Evolutionary conservation across 2,888 invertebrate genomes (phyloP), one percentile per base, ranked within the genome.

Genomic region (Coelopa pilipes): DNA sequence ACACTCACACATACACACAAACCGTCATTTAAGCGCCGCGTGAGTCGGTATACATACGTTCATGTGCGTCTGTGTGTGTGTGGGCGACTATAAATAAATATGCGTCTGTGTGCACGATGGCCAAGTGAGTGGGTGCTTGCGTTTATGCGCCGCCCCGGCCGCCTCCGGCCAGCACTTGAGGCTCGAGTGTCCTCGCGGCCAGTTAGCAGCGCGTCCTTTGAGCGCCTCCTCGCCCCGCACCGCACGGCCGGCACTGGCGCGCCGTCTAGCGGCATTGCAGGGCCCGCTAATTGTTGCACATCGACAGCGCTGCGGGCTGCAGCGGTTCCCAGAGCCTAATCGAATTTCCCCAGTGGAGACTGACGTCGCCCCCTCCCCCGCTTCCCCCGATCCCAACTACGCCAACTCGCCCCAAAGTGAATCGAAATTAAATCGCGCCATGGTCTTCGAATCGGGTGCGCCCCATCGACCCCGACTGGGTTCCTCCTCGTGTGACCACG

Each of bases 131-230:
- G 17, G 19, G 57, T 49, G 57, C n/a, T 55, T 15, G n/a, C n/a
- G 46, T 11, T 45, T 11, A 21, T 10, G 19, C 19, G 11, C 46
- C 13, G n/a, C 19, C n/a, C n/a, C 19, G 13, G 13, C 45, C 45
- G 34, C 49, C 17, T 9, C 57, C 45, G 49, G 46, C 47, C 46
- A 59, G 46, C 55, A 62, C 46, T 70, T 34, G 17, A 24, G 49
- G 34, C 70, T 17, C 70, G 46, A 70, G 70, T 62, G 34, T 15
- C 24, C 70, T 62, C 53, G 70, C 50, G 34, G 50, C 49, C 50
- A 70, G 62, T 62, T 60, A 10, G 17, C 68, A 55, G 17, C 57
- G 57, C 46, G 12, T 45, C 46, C 15, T 34, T 34, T 34, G 34
- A 9, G 11, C 46, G 5, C 17, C 12, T 12, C 24, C 4, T 59